phyloP scores from a whole-genome alignment of 1,140 invertebrate genomes.

The Drosophila pallidifrons region DNA sequence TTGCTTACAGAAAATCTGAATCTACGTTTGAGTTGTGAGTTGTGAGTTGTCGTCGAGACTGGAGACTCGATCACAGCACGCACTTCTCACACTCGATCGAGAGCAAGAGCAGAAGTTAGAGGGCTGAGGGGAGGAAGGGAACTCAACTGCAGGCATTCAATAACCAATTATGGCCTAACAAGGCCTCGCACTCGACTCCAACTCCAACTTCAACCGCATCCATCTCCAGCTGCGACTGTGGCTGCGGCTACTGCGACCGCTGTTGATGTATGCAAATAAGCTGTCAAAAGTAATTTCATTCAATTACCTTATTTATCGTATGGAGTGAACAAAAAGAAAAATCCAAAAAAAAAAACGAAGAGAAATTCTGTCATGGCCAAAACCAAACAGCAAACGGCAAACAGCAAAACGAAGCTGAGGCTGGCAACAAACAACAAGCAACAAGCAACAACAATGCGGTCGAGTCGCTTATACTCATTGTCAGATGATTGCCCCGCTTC shows the following conservation, averaged over 20 bases:
- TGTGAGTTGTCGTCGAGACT: conserved; percentile 27
- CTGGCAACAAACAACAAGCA: background rate
- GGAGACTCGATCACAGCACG: conserved; percentile 69
- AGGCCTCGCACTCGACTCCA: conserved; percentile 46
- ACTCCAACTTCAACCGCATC: conserved; percentile 17
- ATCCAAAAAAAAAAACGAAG: conserved; percentile 31
- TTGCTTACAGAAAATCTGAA: conserved; percentile 30
- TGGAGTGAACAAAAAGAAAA: conserved; percentile 55
- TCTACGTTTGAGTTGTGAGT: background rate
- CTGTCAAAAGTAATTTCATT: conserved; percentile 84
- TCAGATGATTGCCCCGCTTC: conserved; percentile 47
- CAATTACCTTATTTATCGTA: conserved; percentile 83
- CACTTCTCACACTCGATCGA: conserved; percentile 67
- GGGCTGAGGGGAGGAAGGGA: too few species aligned
- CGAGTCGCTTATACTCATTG: conserved; percentile 18
- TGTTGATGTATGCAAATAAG: conserved; percentile 84
- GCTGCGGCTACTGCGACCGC: conserved; percentile 47
- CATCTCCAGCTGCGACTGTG: conserved; percentile 20
- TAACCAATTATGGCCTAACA: conserved; percentile 82
- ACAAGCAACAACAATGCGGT: conserved; percentile 46
- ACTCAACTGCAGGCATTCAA: conserved; percentile 57
- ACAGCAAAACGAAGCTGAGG: background rate
- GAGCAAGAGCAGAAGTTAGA: background rate
- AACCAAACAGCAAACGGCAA: conserved; percentile 31
- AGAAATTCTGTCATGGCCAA: conserved; percentile 61